Evolutionary conservation across 2,797 vertebrate species (phyloP).

Genomic region (Rhinella marina): DNA sequence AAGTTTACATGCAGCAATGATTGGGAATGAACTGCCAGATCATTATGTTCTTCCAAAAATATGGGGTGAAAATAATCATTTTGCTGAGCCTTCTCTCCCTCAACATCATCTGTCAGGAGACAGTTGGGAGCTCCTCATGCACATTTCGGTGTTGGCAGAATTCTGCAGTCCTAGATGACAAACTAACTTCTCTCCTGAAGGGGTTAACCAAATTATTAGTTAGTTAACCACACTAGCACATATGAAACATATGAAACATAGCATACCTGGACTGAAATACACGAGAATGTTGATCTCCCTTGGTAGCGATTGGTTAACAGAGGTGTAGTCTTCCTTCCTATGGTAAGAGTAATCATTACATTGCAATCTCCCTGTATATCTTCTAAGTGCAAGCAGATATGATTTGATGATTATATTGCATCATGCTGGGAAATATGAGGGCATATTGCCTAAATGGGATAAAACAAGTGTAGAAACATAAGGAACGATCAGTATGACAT

Average conservation of each 20-base stretch:
- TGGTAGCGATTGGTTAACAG: neutral
- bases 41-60: too few relatives aligned
- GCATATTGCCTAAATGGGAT: neutral
- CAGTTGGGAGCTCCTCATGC: too few relatives aligned
- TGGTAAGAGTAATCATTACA: neutral
- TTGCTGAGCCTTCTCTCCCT: too few relatives aligned
- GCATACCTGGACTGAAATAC: neutral
- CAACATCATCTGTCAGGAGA: too few relatives aligned
- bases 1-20: too few relatives aligned
- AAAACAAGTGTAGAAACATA: neutral
- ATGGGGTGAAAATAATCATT: too few relatives aligned
- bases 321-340: constrained; percentile 1
- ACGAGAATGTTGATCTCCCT: neutral
- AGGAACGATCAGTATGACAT: neutral
- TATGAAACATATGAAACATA: neutral
- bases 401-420: neutral
- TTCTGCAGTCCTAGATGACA: too few relatives aligned
- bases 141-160: too few relatives aligned
- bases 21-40: too few relatives aligned
- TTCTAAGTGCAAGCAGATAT: neutral
- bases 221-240: neutral
- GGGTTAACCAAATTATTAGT: too few relatives aligned
- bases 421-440: neutral
- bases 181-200: too few relatives aligned
- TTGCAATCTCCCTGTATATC: neutral